These are phyloP conservation scores for Platycheirus rosarum DNA, from an alignment of 2,888 invertebrate species.

Conservation along the genomic window DNA sequence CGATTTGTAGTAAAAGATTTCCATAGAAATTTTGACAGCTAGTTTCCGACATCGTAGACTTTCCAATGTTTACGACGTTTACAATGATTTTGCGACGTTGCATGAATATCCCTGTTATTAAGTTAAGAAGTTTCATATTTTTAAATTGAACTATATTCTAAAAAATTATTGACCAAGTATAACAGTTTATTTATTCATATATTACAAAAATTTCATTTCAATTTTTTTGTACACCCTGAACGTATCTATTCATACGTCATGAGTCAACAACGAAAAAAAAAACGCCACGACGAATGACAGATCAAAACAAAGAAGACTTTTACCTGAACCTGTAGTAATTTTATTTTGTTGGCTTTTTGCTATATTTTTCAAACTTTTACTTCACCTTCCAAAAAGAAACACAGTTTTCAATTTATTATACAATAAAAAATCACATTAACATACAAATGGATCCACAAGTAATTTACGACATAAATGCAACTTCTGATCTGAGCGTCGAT, in stretches of 20 bases:
- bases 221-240: not conserved
- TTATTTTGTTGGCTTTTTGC: not conserved
- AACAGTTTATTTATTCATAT: too few relatives aligned
- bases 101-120: too few relatives aligned
- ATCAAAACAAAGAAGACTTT: conserved; percentile 50
- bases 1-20: too few relatives aligned
- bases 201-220: not conserved
- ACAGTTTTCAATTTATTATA: conserved; percentile 15
- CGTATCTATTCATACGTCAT: not conserved
- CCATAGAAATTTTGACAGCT: too few relatives aligned
- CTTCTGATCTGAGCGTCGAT: conserved; percentile 38
- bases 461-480: conserved; percentile 18
- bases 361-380: too few relatives aligned
- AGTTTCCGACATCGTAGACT: too few relatives aligned
- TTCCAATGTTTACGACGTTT: too few relatives aligned
- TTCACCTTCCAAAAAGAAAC: too few relatives aligned
- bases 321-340: not conserved
- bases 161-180: too few relatives aligned
- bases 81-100: too few relatives aligned
- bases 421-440: conserved; percentile 28
- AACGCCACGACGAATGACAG: conserved; percentile 42
- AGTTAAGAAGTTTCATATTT: too few relatives aligned
- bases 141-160: too few relatives aligned
- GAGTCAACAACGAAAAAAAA: not conserved
- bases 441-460: conserved; percentile 43